Percentiles rank a stretch among this genome's conserved stretches.
These are phyloP conservation scores for Oxycera nigricornis DNA, from an alignment of 2,888 invertebrate genomes.

Conservation along the genomic window DNA sequence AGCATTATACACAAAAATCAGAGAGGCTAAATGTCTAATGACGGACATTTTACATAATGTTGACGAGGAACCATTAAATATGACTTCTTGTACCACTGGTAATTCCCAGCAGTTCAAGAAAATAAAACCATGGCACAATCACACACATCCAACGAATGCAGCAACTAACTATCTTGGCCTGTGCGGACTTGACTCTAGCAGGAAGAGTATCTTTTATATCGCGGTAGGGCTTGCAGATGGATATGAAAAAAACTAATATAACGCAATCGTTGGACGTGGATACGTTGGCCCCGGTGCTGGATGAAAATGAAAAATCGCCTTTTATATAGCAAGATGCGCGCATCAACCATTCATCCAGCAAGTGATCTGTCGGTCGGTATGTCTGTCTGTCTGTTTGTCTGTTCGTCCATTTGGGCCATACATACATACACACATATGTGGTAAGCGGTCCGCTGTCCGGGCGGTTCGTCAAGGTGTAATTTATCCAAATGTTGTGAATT, in stretches of 20 bases:
- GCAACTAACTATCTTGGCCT: too few species aligned
- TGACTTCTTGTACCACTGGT: not conserved
- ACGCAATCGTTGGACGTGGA: not conserved
- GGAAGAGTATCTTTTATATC: not conserved
- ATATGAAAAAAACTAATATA: not conserved
- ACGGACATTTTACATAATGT: not conserved
- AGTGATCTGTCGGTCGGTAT: not conserved
- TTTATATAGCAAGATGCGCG: not conserved
- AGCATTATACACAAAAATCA: too few species aligned
- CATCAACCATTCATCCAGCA: not conserved
- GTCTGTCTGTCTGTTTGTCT: not conserved
- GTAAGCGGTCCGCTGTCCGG: too few species aligned
- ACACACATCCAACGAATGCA: not conserved
- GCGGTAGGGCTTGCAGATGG: not conserved
- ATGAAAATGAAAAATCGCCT: not conserved
- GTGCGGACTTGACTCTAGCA: too few species aligned
- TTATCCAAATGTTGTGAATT: slow-evolving; percentile 40
- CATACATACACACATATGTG: too few species aligned
- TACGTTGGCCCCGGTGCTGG: not conserved
- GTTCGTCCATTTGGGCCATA: not conserved
- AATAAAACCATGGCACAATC: not conserved
- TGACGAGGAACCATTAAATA: not conserved
- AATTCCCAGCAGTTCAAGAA: not conserved
- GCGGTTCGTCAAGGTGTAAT: slow-evolving; percentile 28
- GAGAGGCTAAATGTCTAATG: not conserved